phyloP scores from a whole-genome alignment of 2,888 invertebrate genomes.

The Antheraea assamensis region DNA sequence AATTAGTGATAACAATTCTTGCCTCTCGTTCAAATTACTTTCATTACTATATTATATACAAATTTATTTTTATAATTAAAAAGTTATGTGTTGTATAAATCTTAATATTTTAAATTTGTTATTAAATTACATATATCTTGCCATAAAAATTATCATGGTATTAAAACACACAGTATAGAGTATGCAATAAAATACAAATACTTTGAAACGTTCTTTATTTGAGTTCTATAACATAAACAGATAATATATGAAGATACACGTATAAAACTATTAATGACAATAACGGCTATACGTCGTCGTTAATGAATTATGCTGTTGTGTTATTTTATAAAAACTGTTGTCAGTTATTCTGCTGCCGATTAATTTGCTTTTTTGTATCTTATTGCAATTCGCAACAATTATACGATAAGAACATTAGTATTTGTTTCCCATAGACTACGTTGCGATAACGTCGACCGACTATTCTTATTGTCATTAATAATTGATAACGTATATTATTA shows the following conservation, averaged over 20 bases:
- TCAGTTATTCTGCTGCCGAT: too few species aligned
- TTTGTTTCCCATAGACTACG: too few species aligned
- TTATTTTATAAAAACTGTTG: too few species aligned
- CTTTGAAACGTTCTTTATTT: not conserved
- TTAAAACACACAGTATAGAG: not conserved
- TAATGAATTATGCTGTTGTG: too few species aligned
- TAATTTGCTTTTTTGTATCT: too few species aligned
- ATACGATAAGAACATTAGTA: too few species aligned
- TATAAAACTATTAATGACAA: not conserved
- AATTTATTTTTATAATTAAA: not conserved
- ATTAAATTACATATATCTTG: not conserved
- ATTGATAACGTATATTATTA: too few species aligned
- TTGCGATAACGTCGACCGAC: too few species aligned
- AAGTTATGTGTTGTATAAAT: not conserved
- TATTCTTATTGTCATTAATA: too few species aligned
- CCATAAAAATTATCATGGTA: not conserved
- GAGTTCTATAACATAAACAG: not conserved
- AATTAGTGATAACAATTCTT: conserved; percentile 7
- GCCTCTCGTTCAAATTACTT: not conserved
- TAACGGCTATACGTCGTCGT: too few species aligned
- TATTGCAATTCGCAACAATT: too few species aligned
- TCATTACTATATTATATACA: not conserved
- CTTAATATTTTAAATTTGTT: not conserved
- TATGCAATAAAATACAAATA: not conserved
- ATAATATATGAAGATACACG: not conserved